Evolutionary conservation across 2,113 vertebrate species (phyloP).

Genomic region (Pelusios castaneus): DNA sequence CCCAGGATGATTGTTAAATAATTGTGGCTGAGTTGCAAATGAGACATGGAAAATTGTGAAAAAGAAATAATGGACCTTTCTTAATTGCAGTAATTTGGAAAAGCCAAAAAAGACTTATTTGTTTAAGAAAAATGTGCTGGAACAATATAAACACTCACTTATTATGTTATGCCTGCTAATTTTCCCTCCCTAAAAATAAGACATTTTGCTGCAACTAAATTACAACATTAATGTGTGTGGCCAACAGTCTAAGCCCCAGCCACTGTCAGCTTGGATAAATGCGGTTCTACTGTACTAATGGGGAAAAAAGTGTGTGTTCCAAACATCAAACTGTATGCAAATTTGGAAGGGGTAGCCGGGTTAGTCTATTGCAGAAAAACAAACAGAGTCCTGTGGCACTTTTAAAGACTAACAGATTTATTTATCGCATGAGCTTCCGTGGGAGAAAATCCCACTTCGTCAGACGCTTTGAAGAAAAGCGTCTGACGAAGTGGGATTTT

Average conservation of each 20-base stretch:
- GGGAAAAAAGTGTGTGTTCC: not conserved
- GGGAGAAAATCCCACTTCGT: no score
- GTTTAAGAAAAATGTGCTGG: not conserved
- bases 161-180: not conserved
- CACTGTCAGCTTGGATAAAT: not conserved
- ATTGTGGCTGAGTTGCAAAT: not conserved
- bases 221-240: not conserved
- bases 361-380: no score
- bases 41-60: not conserved
- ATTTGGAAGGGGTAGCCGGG: no score
- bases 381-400: no score
- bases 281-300: not conserved
- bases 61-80: not conserved
- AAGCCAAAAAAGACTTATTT: not conserved
- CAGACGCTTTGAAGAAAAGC: no score
- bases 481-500: no score
- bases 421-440: no score
- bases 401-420: no score
- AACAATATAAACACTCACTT: not conserved
- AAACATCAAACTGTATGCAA: not conserved
- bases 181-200: not conserved
- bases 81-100: not conserved
- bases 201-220: not conserved
- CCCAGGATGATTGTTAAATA: not conserved
- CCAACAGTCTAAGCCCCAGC: not conserved